Percentiles rank a stretch among this genome's conserved stretches.
Conservation (phyloP, 2,113 vertebrate species). For the Anser cygnoides region DNA sequence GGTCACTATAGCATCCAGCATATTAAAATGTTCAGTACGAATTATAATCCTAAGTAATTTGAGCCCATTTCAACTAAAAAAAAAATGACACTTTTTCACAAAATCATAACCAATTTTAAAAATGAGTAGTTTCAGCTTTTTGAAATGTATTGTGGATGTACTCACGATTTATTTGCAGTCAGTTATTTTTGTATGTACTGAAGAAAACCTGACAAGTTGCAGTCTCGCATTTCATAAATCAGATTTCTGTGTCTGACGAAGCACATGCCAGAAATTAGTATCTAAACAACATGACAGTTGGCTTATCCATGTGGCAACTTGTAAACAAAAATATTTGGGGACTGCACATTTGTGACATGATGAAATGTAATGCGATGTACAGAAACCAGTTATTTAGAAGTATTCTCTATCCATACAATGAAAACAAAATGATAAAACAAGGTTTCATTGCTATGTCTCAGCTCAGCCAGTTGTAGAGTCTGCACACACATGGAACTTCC, state of each 20-base stretch:
- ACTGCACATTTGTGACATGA: conserved; percentile 39
- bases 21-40: neutral
- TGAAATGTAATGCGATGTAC: conserved; percentile 33
- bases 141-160: neutral
- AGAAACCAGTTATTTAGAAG: conserved; percentile 39
- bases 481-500: conserved; percentile 7
- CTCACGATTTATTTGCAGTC: neutral
- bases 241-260: conserved; percentile 35
- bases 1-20: neutral
- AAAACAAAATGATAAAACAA: conserved; percentile 42
- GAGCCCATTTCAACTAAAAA: neutral
- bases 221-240: conserved; percentile 47
- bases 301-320: conserved; percentile 66
- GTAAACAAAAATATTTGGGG: conserved; percentile 67
- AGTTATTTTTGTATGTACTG: conserved; percentile 39
- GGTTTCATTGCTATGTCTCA: neutral
- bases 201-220: conserved; percentile 32
- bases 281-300: conserved; percentile 65
- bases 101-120: neutral
- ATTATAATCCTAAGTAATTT: neutral
- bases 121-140: neutral
- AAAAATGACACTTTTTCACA: neutral
- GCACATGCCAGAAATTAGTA: conserved; percentile 50
- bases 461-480: conserved; percentile 19
- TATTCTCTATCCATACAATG: conserved; percentile 22